Evolutionary conservation across 92 coral and sea anemone species (phyloP).

Genomic region (Epizoanthus ramosus): DNA sequence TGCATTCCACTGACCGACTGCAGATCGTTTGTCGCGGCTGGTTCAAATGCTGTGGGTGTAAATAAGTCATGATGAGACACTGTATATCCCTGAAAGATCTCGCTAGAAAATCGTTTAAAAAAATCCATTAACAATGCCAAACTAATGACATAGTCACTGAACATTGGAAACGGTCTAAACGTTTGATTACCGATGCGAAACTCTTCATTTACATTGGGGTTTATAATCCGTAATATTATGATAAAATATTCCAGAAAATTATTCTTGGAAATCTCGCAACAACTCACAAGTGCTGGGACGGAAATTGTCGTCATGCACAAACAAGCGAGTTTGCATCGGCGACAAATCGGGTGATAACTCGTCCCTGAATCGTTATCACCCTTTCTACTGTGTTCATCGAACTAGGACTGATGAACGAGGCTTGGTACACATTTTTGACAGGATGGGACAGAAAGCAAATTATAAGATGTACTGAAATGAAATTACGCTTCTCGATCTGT

Average conservation of each 20-base stretch:
- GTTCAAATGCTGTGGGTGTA: neutral
- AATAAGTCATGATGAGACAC: neutral
- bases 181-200: conserved; percentile 12
- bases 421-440: too few species aligned
- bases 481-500: too few species aligned
- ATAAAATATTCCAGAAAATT: neutral
- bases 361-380: too few species aligned
- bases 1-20: conserved; percentile 56
- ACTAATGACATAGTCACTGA: neutral
- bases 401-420: too few species aligned
- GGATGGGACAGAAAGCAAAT: too few species aligned
- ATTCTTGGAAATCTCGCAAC: neutral
- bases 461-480: too few species aligned
- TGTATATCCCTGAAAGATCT: neutral
- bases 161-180: neutral
- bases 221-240: neutral
- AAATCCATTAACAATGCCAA: neutral
- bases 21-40: neutral
- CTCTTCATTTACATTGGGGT: neutral
- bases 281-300: neutral
- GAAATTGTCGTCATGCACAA: neutral
- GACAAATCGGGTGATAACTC: neutral
- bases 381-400: too few species aligned
- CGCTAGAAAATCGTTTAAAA: neutral
- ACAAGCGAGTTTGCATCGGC: too few species aligned